Conservation (phyloP, 2,113 vertebrate genomes). For the Alectura lathami region DNA sequence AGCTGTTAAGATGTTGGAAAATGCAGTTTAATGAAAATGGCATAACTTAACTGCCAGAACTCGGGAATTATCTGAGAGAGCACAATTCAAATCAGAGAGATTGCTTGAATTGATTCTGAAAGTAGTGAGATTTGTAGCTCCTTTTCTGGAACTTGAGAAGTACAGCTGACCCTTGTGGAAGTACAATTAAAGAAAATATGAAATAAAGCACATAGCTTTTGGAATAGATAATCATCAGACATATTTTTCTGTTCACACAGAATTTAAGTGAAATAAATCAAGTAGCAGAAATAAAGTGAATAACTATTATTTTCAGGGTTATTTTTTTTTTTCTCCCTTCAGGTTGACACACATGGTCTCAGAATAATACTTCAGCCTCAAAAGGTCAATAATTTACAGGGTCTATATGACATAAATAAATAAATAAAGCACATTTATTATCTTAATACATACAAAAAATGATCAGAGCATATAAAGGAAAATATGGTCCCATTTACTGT, state of each 20-base stretch:
- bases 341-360: background rate
- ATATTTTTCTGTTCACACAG: background rate
- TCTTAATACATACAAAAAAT: background rate
- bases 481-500: background rate
- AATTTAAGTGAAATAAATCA: background rate
- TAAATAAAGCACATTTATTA: background rate
- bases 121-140: background rate
- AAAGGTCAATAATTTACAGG: background rate
- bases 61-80: background rate
- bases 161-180: background rate
- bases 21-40: background rate
- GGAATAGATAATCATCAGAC: background rate
- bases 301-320: background rate
- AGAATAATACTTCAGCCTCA: background rate
- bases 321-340: background rate
- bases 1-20: background rate
- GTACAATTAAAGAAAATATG: background rate
- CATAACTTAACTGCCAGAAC: background rate
- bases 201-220: background rate
- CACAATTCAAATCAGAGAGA: background rate
- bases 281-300: background rate
- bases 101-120: background rate
- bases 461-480: background rate
- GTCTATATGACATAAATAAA: background rate
- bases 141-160: background rate